Conservation (phyloP, 2,888 invertebrate genomes). For the Apamea crenata region DNA sequence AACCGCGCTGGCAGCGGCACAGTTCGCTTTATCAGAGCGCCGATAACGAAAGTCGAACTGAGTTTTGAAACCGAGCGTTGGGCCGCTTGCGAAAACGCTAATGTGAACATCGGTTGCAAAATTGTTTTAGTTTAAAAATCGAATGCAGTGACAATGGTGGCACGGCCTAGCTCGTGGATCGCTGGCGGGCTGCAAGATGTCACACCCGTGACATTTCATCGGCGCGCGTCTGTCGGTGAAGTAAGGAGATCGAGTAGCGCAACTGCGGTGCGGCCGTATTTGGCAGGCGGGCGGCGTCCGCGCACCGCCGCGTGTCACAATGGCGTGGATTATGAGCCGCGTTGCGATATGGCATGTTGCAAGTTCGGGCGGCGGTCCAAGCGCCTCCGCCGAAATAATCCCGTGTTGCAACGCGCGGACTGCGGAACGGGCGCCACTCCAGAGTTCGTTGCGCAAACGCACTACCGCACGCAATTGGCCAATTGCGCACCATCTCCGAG, state of each 20-base stretch:
- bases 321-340: constrained; percentile 88
- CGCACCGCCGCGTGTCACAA: constrained; percentile 85
- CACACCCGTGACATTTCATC: constrained; percentile 72
- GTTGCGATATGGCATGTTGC: constrained; percentile 90
- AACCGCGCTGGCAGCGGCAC: constrained; percentile 84
- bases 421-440: constrained; percentile 88
- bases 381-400: constrained; percentile 89
- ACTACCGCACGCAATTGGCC: constrained; percentile 82
- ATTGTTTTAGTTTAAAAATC: constrained; percentile 89
- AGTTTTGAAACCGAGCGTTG: constrained; percentile 89
- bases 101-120: constrained; percentile 90
- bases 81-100: constrained; percentile 91
- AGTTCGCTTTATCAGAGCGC: constrained; percentile 87
- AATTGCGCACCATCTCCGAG: constrained; percentile 79
- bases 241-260: constrained; percentile 85
- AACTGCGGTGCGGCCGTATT: constrained; percentile 82
- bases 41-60: constrained; percentile 89
- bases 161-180: constrained; percentile 63
- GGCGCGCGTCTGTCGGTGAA: constrained; percentile 70
- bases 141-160: constrained; percentile 80
- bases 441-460: constrained; percentile 86
- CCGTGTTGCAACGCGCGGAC: constrained; percentile 89
- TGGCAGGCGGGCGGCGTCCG: constrained; percentile 83
- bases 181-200: constrained; percentile 65
- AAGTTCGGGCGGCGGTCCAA: constrained; percentile 89